Base-by-base conservation (phyloP, 2,113 vertebrate genomes). In the Cygnus buccinator region DNA sequence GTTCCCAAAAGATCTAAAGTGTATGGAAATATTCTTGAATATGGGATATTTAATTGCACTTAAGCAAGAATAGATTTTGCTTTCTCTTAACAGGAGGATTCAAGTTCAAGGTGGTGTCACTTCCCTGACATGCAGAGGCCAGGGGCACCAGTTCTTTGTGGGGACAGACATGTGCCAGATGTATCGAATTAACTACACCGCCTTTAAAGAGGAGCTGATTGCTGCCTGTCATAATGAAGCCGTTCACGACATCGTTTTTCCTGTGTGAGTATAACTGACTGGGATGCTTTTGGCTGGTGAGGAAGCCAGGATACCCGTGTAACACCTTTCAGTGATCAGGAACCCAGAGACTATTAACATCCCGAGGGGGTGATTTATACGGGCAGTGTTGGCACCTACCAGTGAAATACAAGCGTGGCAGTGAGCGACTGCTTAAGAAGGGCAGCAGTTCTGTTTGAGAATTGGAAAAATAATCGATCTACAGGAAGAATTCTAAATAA, bases 141-240 rank as follows among this genome's bases (percentile, higher is more conserved):
- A 99, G 58, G 98, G 97, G 6, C 98, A 98, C 70, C 98, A 99
- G 92, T 98, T 99, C 96, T 99, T 98, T 43, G 94, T 98, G 5
- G 99, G 99, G 43, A 99, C 99, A 5, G 97, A 98, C 14, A 94
- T 98, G 13, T 97, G 98, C 19, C 98, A 99, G 96, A 98, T 99
- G 55, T 99, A 99, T 57, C 87, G 87, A 19, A 78, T 99, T 54
- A 94, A 73, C 85, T 98, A 95, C 93, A 90, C 97, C 0, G 97
- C 98, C 33, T 99, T 99, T 91, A 98, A 98, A 90, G 98, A 98
- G 55, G 98, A 99, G 71, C 98, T 99, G 59, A 89, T 99, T 11
- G 71, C 97, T 17, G 98, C 98, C 16, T 98, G 98, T 91, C 99
- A 99, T 91, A 98, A 66, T 3, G 97, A 98, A 25, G 96, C 98